These are phyloP conservation scores for Diadophis punctatus DNA, from an alignment of 2,113 vertebrate genomes.

Conservation along the genomic window DNA sequence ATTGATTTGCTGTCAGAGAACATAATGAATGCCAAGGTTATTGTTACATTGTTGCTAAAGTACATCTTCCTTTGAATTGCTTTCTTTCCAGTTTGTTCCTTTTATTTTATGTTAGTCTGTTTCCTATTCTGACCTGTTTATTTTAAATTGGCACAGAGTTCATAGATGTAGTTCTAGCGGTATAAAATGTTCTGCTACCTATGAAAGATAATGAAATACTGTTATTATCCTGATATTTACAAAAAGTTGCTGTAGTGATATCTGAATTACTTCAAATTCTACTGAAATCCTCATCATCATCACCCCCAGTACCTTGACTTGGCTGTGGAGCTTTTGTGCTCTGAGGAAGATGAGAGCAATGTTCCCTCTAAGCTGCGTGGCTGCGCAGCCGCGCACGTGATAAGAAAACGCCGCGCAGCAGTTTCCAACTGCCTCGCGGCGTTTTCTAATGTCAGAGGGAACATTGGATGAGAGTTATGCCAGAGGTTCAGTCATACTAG, in stretches of 20 bases:
- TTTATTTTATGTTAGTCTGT: conserved; percentile 4
- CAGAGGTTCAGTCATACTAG: neutral
- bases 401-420: too few relatives aligned
- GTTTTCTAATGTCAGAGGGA: too few relatives aligned
- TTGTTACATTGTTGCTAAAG: conserved; percentile 1
- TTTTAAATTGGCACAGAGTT: conserved; percentile 20
- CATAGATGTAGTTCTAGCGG: neutral
- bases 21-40: conserved; percentile 12
- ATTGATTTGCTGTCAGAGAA: conserved; percentile 1
- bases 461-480: neutral
- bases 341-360: neutral
- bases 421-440: too few relatives aligned
- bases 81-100: neutral
- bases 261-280: neutral
- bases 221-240: neutral
- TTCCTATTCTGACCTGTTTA: neutral
- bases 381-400: too few relatives aligned
- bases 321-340: neutral
- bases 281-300: neutral
- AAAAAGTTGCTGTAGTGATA: neutral
- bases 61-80: neutral
- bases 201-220: neutral
- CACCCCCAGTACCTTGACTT: neutral
- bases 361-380: too few relatives aligned
- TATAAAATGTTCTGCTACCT: neutral